These are phyloP conservation scores for Sigmodon hispidus DNA, from an alignment of 2,113 vertebrate species.

Conservation along the genomic window DNA sequence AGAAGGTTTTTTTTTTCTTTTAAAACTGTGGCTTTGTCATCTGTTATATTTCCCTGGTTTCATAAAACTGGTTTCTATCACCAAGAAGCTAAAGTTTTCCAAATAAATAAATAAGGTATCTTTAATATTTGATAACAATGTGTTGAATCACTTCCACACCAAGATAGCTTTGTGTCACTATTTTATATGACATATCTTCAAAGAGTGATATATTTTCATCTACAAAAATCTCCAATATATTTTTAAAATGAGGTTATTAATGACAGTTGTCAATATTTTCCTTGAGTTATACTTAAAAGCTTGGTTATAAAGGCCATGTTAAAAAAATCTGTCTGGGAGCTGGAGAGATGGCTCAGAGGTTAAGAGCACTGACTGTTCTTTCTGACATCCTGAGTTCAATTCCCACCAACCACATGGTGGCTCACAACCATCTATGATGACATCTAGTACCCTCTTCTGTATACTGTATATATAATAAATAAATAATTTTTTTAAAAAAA, in stretches of 20 bases:
- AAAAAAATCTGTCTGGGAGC: no score
- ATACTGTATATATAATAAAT: no score
- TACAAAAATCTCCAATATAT: not conserved
- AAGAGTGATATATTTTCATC: not conserved
- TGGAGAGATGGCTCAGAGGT: no score
- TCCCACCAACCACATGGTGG: no score
- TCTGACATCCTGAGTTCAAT: no score
- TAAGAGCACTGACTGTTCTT: no score
- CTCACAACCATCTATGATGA: no score
- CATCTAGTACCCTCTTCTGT: no score
- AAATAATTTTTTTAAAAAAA: no score
- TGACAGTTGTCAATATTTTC: not conserved
- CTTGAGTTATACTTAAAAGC: not conserved
- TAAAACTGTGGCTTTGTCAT: constrained; percentile 76
- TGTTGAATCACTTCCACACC: not conserved
- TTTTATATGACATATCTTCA: not conserved
- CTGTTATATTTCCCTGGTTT: constrained; percentile 68
- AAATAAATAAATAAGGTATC: constrained; percentile 58
- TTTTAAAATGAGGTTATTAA: not conserved
- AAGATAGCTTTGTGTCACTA: constrained; percentile 21
- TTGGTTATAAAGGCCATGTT: not conserved
- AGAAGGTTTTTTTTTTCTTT: constrained; percentile 64
- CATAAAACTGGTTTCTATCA: constrained; percentile 68
- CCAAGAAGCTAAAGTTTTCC: constrained; percentile 60
- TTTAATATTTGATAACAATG: constrained; percentile 32